Base-by-base conservation (phyloP, 2,797 vertebrate species). In the Sebastiscus albofasciatus region DNA sequence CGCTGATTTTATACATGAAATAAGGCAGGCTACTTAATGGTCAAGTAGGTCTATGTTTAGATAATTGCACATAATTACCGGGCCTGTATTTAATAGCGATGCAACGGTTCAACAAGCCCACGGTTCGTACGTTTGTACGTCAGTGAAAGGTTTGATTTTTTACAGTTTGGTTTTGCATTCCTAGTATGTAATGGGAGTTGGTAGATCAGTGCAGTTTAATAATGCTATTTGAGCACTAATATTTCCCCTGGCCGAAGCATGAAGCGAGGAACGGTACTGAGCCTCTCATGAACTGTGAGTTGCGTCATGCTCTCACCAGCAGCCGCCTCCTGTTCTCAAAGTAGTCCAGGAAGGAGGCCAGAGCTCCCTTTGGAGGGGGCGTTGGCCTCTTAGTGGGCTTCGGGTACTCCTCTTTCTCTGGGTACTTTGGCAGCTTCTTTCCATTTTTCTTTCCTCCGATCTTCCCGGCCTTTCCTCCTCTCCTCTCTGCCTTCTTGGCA, bases 251-350 rank as follows among this genome's bases (percentile, higher is more conserved):
- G 8, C 39, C 9, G 2, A 20, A 70, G 5, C 12, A 29, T 79
- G 65, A 61, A 76, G 10, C 8, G 27, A 29, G 9, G 9, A 49
- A 34, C 62, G 14, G 31, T 5, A 62, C 16, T 20, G 42, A 68
- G 67, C 46, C 14, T 58, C 34, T 70, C 29, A 29, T 74, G 36
- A 65, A 26, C 24, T 81, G 65, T 75, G 46, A 83, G 16, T 89
- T 70, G 14, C 68, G 60, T 89, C 81, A 77, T 74, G 55, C 89
- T 96, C 98, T 99, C 95, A 99, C 98, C 84, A 99, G 94, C 59
- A 99, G 95, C 11, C 99, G 94, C 79, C 99, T 96, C 91, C 96
- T 97, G 94, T 95, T 97, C 93, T 99, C 97, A 91, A 99, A 99
- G 91, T 97, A 97, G 56, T 97, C 96, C 93, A 99, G 90, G 83